A percentile compares a stretch with the other conserved stretches of the same genome.
Evolutionary conservation across 2,888 invertebrate genomes (phyloP).

Genomic region (Coremacera marginata): DNA sequence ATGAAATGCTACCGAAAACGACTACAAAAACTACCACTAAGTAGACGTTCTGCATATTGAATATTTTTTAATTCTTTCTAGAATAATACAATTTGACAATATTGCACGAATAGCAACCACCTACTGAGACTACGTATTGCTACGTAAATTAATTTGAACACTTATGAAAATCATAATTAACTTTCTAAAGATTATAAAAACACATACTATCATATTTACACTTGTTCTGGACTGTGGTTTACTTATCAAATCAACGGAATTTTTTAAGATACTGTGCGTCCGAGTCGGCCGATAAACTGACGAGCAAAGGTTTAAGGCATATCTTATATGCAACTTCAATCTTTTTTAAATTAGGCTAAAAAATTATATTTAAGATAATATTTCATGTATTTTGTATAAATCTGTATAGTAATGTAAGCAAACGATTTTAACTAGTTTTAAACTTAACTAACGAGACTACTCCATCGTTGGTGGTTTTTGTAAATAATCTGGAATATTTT

Average conservation of each 20-base stretch:
- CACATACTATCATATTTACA: not conserved
- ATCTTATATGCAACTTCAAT: too few relatives aligned
- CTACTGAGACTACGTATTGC: not conserved
- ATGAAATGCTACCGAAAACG: constrained; percentile 40
- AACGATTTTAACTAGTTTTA: too few relatives aligned
- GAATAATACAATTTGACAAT: not conserved
- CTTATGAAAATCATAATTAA: not conserved
- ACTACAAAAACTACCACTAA: constrained; percentile 9
- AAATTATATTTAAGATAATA: too few relatives aligned
- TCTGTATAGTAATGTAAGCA: too few relatives aligned
- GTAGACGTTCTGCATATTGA: not conserved
- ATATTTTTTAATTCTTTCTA: not conserved
- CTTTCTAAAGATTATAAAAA: not conserved
- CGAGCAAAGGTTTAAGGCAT: too few relatives aligned
- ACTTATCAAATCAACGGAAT: not conserved
- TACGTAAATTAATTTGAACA: not conserved
- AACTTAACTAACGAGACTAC: too few relatives aligned
- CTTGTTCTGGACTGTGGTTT: not conserved
- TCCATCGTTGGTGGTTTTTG: constrained; percentile 65
- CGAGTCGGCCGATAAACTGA: too few relatives aligned
- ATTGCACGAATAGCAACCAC: not conserved
- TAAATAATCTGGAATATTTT: constrained; percentile 73
- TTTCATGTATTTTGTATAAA: too few relatives aligned
- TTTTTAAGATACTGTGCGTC: too few relatives aligned
- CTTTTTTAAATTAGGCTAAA: too few relatives aligned